Percentiles rank a stretch among this genome's conserved stretches.
Evolutionary conservation across 1,140 invertebrate species (phyloP).

Genomic region (Caerostris darwini): DNA sequence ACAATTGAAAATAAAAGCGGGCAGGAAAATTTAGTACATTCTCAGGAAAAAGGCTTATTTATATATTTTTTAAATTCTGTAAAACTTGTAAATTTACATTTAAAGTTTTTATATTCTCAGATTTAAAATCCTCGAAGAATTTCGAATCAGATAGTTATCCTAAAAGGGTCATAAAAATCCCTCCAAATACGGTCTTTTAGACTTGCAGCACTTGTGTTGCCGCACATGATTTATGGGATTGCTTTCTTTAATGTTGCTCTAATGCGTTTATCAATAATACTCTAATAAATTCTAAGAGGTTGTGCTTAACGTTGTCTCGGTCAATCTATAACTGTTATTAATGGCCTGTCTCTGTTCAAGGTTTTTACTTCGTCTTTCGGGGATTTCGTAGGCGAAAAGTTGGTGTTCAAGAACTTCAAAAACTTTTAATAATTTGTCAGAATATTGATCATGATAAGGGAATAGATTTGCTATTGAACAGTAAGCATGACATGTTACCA

Average conservation of each 20-base stretch:
- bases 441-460: no score
- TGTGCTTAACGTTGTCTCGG: not conserved
- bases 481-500: no score
- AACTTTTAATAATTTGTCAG: not conserved
- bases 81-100: no score
- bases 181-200: not conserved
- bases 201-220: not conserved
- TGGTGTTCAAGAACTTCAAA: not conserved
- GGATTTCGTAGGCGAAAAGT: not conserved
- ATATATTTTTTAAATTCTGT: no score
- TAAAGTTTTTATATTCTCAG: no score
- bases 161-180: not conserved
- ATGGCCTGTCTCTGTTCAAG: not conserved
- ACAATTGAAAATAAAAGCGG: no score
- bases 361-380: not conserved
- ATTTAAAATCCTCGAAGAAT: not conserved
- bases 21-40: no score
- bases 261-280: constrained; percentile 9
- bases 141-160: not conserved
- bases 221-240: not conserved
- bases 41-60: no score
- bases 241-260: constrained; percentile 1
- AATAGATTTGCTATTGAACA: no score
- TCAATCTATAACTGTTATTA: constrained; percentile 5
- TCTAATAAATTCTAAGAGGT: not conserved